Conservation (phyloP, 2,888 invertebrate genomes). For the Hirtodrosophila alboralis region DNA sequence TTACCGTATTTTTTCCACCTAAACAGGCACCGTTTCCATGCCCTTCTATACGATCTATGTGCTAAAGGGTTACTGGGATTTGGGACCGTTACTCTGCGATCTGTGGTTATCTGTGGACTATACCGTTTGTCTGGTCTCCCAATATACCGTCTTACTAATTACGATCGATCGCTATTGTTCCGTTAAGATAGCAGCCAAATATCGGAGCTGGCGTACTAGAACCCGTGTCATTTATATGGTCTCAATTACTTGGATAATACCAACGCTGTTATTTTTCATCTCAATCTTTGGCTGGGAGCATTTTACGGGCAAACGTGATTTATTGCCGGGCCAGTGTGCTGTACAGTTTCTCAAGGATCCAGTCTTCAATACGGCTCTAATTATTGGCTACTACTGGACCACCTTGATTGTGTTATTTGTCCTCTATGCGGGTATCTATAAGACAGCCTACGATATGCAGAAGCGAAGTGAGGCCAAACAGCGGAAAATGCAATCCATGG, state of each 20-base stretch:
- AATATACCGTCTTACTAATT: slow-evolving; percentile 99
- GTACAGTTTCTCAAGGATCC: slow-evolving; percentile 99
- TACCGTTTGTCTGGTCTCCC: slow-evolving; percentile 99
- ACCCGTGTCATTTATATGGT: slow-evolving; percentile 97
- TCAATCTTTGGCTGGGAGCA: slow-evolving; percentile 99
- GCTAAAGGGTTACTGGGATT: slow-evolving; percentile 97
- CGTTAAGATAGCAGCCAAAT: slow-evolving; percentile 98
- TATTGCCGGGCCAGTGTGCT: slow-evolving; percentile 94
- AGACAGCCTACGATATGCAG: slow-evolving; percentile 98
- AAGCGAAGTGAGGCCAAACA: slow-evolving; percentile 98
- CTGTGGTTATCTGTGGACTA: slow-evolving; percentile 99
- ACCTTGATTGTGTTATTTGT: slow-evolving; percentile 97
- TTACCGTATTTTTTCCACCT: slow-evolving; percentile 54
- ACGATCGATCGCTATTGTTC: slow-evolving; percentile 99
- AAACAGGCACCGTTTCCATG: slow-evolving; percentile 96
- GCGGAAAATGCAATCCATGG: slow-evolving; percentile 97
- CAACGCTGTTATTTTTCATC: slow-evolving; percentile 97
- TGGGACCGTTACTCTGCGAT: slow-evolving; percentile 97
- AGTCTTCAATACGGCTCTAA: slow-evolving; percentile 97
- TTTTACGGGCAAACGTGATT: slow-evolving; percentile 95
- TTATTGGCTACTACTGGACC: slow-evolving; percentile 98
- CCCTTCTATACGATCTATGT: slow-evolving; percentile 99
- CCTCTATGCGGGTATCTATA: slow-evolving; percentile 98
- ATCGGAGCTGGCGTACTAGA: slow-evolving; percentile 98
- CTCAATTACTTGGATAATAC: slow-evolving; percentile 98